Conservation (phyloP, 2,888 invertebrate species). For the Tenthredo amoena region DNA sequence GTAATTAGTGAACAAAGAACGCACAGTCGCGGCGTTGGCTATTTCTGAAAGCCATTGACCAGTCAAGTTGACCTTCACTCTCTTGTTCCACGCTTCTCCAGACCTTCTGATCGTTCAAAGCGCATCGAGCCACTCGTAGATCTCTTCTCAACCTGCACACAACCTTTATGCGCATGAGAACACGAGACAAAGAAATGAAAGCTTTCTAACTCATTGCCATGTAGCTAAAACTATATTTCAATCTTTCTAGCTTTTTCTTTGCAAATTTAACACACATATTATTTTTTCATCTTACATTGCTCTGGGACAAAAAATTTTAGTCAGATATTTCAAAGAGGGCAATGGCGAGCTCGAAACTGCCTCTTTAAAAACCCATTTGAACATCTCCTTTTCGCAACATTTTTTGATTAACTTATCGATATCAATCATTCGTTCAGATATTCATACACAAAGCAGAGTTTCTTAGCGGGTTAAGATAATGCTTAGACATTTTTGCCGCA, state of each 20-base stretch:
- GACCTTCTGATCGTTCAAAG: neutral
- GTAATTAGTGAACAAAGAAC: conserved; percentile 69
- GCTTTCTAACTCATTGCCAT: neutral
- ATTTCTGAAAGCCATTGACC: conserved; percentile 67
- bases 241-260: neutral
- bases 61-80: conserved; percentile 66
- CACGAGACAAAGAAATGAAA: no score
- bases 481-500: no score
- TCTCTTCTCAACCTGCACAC: conserved; percentile 17
- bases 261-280: neutral
- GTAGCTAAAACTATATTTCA: neutral
- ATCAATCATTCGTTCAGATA: no score
- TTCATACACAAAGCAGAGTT: no score
- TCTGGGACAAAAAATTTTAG: neutral
- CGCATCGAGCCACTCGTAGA: conserved; percentile 38
- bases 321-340: neutral
- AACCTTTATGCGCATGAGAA: neutral
- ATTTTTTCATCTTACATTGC: neutral
- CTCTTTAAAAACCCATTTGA: no score
- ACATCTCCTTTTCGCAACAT: no score
- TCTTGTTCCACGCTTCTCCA: conserved; percentile 48
- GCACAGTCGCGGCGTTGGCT: conserved; percentile 60
- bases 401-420: no score
- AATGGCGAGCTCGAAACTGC: neutral
- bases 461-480: no score